phyloP scores from a whole-genome alignment of 2,113 vertebrate species.

The Hirundichthys speculiger region DNA sequence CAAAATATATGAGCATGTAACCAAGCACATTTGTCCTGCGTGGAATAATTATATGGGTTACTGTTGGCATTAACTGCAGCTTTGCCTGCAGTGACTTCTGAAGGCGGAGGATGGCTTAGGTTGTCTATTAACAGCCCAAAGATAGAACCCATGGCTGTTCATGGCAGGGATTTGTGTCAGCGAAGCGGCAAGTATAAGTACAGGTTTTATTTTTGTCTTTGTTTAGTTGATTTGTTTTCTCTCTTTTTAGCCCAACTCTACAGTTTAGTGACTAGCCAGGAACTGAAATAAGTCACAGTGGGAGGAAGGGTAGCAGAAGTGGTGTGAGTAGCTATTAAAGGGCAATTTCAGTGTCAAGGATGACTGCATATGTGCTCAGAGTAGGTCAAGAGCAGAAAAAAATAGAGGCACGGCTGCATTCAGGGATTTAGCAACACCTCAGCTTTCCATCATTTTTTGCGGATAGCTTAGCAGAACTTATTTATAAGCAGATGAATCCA shows the following conservation, averaged over 20 bases:
- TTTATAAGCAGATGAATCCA: background rate
- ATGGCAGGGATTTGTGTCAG: conserved; percentile 45
- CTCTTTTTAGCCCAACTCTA: conserved; percentile 5
- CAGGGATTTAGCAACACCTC: conserved; percentile 1
- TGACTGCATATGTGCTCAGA: conserved; percentile 29
- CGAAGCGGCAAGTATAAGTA: conserved; percentile 22
- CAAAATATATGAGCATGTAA: conserved; percentile 55
- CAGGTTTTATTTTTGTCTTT: conserved; percentile 37
- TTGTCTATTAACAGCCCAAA: conserved; percentile 32
- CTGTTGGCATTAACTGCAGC: conserved; percentile 34
- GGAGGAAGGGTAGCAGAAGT: conserved; percentile 7
- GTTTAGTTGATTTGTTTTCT: conserved; percentile 13
- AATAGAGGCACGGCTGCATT: conserved; percentile 20
- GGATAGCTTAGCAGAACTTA: conserved; percentile 1
- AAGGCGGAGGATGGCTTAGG: conserved; percentile 38
- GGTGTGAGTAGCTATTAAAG: conserved; percentile 28
- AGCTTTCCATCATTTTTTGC: background rate
- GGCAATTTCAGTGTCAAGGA: conserved; percentile 34
- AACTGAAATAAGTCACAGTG: conserved; percentile 20
- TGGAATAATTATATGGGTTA: conserved; percentile 48
- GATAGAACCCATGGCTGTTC: conserved; percentile 19
- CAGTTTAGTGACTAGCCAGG: conserved; percentile 14
- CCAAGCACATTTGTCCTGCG: conserved; percentile 49
- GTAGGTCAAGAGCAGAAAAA: conserved; percentile 14
- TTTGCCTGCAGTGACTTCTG: conserved; percentile 32